Base-by-base conservation (phyloP, 2,797 vertebrate genomes). In the Eurystomus glaucurus region DNA sequence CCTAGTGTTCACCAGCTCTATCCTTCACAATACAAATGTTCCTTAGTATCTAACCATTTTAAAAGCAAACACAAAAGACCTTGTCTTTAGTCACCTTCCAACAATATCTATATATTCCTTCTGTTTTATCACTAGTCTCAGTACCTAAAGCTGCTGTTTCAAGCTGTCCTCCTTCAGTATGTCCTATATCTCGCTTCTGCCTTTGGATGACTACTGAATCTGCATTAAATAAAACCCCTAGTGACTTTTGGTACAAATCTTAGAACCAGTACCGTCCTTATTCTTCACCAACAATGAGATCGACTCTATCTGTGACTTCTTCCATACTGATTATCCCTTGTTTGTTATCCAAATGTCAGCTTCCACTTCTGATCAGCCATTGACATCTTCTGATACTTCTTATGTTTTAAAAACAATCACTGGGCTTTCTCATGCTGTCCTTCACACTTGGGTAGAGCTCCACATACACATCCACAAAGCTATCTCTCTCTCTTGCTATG, bases 51-150 rank as follows among this genome's bases (percentile, higher is more conserved):
- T 22, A 55, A 31, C 22, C 31, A 11, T 18, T 77, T 45, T 28
- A 31, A 72, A 83, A 76, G 46, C 14, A 60, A 84, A 52, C 15
- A 70, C 9, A 10, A 9, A 75, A 39, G 10, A 29, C 6, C 3
- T 45, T 1, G 0, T 17, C 58, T 91, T 19, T 19, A 71, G 1
- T 33, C 0, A 0, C 2, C 8, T 61, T 64, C 60, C 41, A 64
- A 55, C 26, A 46, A 26, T 1, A 1, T 25, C n/a, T 57, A 2
- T 35, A 17, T 16, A 64, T 6, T 10, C 22, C 11, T 72, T 78
- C 52, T 3, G 2, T 50, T 91, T 75, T 25, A n/a, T 13, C 57
- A 33, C 20, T 64, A 55, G 2, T 71, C 20, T 60, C n/a, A 25
- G 16, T 13, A 58, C 14, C 16, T 58, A 62, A 62, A 83, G 11